A percentile compares a stretch with the other conserved stretches of the same genome.
These are phyloP conservation scores for Allophyes oxyacanthae DNA, from an alignment of 2,888 invertebrate species.

Conservation along the genomic window DNA sequence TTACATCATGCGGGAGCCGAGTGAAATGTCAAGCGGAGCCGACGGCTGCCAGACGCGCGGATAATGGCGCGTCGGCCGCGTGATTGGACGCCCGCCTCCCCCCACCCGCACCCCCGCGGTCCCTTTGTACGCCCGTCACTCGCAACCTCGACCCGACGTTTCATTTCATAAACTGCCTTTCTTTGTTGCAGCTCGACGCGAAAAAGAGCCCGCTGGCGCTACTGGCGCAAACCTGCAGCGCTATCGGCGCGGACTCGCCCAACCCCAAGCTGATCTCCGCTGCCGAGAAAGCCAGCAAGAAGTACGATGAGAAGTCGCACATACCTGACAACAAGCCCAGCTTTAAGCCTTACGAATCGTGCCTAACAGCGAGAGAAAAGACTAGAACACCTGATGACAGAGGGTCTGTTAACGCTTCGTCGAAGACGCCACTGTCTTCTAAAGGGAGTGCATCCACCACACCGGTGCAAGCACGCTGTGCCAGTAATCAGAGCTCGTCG, in stretches of 20 bases:
- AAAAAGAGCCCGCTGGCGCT: slow-evolving; percentile 99
- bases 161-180: slow-evolving; percentile 85
- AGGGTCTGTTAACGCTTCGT: slow-evolving; percentile 86
- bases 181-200: slow-evolving; percentile 97
- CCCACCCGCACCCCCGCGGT: slow-evolving; percentile 73
- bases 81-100: slow-evolving; percentile 85
- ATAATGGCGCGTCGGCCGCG: slow-evolving; percentile 89
- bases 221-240: slow-evolving; percentile 98
- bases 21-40: slow-evolving; percentile 90
- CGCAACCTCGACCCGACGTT: slow-evolving; percentile 86
- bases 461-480: slow-evolving; percentile 90
- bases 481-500: slow-evolving; percentile 94
- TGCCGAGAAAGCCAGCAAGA: slow-evolving; percentile 92
- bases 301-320: slow-evolving; percentile 90
- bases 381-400: slow-evolving; percentile 92
- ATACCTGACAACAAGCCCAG: slow-evolving; percentile 89
- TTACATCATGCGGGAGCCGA: slow-evolving; percentile 89
- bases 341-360: slow-evolving; percentile 94
- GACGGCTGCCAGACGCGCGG: slow-evolving; percentile 89
- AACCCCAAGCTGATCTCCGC: slow-evolving; percentile 93
- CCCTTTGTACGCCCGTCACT: slow-evolving; percentile 86
- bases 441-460: slow-evolving; percentile 87
- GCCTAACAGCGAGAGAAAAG: slow-evolving; percentile 90
- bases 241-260: slow-evolving; percentile 97
- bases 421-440: slow-evolving; percentile 89